phyloP scores from a whole-genome alignment of 2,888 invertebrate genomes.

The Poecilus cupreus region DNA sequence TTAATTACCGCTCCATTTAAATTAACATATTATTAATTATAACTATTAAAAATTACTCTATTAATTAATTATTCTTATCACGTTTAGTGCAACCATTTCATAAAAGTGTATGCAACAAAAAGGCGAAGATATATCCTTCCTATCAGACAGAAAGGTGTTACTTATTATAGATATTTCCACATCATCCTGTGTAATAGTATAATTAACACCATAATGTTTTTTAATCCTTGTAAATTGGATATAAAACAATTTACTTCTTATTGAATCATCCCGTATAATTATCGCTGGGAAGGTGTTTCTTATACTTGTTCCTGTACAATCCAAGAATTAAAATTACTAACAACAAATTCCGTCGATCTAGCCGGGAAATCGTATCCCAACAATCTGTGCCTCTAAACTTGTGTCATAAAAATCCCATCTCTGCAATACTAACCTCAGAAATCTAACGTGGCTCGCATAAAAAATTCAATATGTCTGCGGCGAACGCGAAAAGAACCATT shows the following conservation, averaged over 20 bases:
- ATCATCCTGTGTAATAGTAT: background rate
- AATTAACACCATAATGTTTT: background rate
- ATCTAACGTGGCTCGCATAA: conserved; percentile 22
- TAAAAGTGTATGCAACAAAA: background rate
- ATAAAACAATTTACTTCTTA: background rate
- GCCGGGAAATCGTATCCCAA: background rate
- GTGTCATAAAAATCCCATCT: conserved; percentile 25
- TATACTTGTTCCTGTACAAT: too few species aligned
- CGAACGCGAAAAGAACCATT: conserved; percentile 7
- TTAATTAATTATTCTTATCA: background rate
- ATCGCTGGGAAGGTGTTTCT: background rate
- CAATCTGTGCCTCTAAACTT: conserved; percentile 9
- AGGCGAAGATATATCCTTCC: background rate
- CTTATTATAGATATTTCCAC: background rate
- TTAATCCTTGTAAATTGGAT: background rate
- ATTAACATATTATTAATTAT: background rate
- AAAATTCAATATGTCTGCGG: conserved; percentile 50
- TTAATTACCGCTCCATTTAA: background rate
- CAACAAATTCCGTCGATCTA: too few species aligned
- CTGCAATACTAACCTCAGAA: conserved; percentile 1
- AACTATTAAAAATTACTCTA: background rate
- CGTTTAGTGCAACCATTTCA: background rate
- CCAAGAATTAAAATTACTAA: too few species aligned
- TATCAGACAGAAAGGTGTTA: background rate
- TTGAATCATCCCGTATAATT: background rate